Evolutionary conservation across 1,140 invertebrate genomes (phyloP).

Genomic region (Macrobrachium rosenbergii): DNA sequence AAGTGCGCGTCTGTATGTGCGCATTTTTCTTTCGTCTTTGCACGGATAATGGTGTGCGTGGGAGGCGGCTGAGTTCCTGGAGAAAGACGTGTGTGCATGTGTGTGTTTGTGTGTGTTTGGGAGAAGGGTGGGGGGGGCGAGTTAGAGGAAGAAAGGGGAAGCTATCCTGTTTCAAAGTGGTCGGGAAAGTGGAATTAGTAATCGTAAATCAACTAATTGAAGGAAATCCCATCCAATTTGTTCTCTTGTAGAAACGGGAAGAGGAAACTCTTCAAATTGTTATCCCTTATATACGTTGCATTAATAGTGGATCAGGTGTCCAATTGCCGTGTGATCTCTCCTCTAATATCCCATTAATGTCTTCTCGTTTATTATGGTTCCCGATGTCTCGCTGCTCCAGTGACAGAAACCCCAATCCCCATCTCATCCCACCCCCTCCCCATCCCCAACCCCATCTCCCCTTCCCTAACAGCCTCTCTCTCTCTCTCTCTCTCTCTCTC

Average conservation of each 20-base stretch:
- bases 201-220: conserved; percentile 12
- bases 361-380: conserved; percentile 24
- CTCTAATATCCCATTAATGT: conserved; percentile 51
- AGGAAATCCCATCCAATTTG: conserved; percentile 20
- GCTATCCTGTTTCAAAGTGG: not conserved
- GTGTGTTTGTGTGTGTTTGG: not conserved
- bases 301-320: conserved; percentile 46
- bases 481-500: not conserved
- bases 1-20: no score
- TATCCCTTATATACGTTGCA: conserved; percentile 45
- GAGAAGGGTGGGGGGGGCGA: not conserved
- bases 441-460: not conserved
- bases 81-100: no score
- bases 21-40: no score
- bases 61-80: not conserved
- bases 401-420: not conserved
- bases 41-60: not conserved
- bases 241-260: not conserved
- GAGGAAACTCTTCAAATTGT: conserved; percentile 39
- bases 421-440: not conserved
- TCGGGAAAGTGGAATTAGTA: not conserved
- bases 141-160: not conserved
- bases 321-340: conserved; percentile 45
- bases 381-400: not conserved
- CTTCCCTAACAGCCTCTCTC: not conserved